Conservation (phyloP, 2,888 invertebrate genomes). For the Poecilobothrus nobilitatus region DNA sequence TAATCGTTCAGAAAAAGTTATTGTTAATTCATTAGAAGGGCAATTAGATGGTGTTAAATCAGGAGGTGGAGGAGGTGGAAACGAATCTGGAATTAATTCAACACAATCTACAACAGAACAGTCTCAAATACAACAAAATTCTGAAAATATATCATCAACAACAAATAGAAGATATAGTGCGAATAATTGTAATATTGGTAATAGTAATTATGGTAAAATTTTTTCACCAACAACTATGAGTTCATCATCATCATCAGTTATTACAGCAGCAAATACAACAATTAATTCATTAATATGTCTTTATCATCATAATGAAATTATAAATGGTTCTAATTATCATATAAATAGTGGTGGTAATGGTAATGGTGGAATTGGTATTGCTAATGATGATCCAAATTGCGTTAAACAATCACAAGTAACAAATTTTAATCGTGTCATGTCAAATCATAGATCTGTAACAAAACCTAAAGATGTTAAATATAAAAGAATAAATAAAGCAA, state of each 20-base stretch:
- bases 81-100: neutral
- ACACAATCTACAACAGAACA: too few species aligned
- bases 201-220: neutral
- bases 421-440: conserved; percentile 79
- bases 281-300: neutral
- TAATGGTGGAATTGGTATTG: conserved; percentile 17
- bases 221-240: neutral
- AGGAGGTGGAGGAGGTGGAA: conserved; percentile 7
- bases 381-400: conserved; percentile 34
- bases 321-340: conserved; percentile 26
- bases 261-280: conserved; percentile 18
- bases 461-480: conserved; percentile 88
- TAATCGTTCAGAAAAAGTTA: conserved; percentile 42
- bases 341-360: conserved; percentile 16
- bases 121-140: neutral
- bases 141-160: neutral
- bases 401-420: conserved; percentile 52
- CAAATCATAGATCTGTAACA: conserved; percentile 79
- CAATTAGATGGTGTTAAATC: conserved; percentile 27
- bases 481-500: conserved; percentile 82
- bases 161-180: neutral
- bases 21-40: conserved; percentile 39
- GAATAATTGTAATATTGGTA: neutral
- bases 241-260: conserved; percentile 12
- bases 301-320: neutral